Evolutionary conservation across 1,140 invertebrate genomes (phyloP), one percentile per base, ranked within the genome.

Genomic region (Heliconius congener): DNA sequence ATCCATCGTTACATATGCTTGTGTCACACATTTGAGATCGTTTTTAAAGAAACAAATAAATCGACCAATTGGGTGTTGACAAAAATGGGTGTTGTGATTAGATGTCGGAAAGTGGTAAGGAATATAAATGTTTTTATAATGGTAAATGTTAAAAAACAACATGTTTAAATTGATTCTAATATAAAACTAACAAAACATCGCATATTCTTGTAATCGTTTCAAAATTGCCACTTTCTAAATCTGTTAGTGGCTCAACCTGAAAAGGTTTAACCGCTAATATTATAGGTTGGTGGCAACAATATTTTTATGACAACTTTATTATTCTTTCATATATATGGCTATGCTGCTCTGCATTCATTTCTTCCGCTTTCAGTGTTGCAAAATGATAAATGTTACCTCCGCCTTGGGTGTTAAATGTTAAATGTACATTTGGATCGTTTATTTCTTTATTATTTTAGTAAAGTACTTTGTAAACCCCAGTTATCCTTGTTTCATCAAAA

Each of bases 71-170:
- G 79, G 74, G 81, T 34, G n/a, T 76, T 13, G 50, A 79, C 27
- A 52, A 70, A 73, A 82, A 80, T 82, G 77, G 82, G 76, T 86
- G 85, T 86, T 83, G 84, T 85, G 60, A 81, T 82, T 71, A 71
- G 27, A 57, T 76, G 8, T 73, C 77, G 78, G 84, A 85, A 83
- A 83, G 85, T 87, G 85, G 85, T 87, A 85, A 57, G 8, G 55
- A n/a, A 57, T 23, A 52, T 19, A 13, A 46, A 34, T 34, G 30
- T 34, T 3, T 34, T 34, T 34, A 34, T 34, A 34, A 34, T 34
- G 34, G 1, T 52, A 52, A 52, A 52, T 52, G 18, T 19, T 52
- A 2, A 6, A 52, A 52, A 52, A 19, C 5, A 52, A 52, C 16
- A 52, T 52, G 50, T 52, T 52, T 8, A 19, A 46, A 46, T 46